These are phyloP conservation scores for Lasioglossum pauxillum DNA, from an alignment of 2,888 invertebrate genomes.

Conservation along the genomic window DNA sequence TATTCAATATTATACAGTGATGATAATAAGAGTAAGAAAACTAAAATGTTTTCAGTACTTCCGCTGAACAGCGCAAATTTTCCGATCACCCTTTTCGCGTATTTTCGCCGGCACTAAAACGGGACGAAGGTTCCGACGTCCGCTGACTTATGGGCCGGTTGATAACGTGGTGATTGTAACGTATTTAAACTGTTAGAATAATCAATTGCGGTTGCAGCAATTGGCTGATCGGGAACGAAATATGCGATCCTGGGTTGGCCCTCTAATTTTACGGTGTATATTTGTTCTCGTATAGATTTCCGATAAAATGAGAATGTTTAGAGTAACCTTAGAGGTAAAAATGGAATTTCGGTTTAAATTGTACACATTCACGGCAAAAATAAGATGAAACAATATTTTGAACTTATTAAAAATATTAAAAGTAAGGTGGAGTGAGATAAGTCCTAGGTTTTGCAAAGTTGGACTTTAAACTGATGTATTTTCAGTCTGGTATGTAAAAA, in stretches of 20 bases:
- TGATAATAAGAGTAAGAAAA: neutral
- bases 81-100: neutral
- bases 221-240: neutral
- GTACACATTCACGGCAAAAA: neutral
- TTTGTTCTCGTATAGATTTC: neutral
- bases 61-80: neutral
- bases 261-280: neutral
- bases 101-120: neutral
- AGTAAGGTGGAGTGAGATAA: too few species aligned
- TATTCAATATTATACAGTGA: neutral
- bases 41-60: neutral
- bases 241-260: neutral
- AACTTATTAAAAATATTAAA: too few species aligned
- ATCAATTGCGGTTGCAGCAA: conserved; percentile 15
- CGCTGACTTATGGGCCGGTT: conserved; percentile 31
- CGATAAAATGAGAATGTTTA: neutral
- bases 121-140: neutral
- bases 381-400: neutral
- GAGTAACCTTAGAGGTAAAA: neutral
- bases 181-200: conserved; percentile 15
- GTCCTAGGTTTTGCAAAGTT: too few species aligned
- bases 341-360: neutral
- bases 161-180: conserved; percentile 30
- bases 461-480: too few species aligned
- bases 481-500: too few species aligned